Conservation (phyloP, 1,140 invertebrate genomes). For the Reticulitermes speratus region DNA sequence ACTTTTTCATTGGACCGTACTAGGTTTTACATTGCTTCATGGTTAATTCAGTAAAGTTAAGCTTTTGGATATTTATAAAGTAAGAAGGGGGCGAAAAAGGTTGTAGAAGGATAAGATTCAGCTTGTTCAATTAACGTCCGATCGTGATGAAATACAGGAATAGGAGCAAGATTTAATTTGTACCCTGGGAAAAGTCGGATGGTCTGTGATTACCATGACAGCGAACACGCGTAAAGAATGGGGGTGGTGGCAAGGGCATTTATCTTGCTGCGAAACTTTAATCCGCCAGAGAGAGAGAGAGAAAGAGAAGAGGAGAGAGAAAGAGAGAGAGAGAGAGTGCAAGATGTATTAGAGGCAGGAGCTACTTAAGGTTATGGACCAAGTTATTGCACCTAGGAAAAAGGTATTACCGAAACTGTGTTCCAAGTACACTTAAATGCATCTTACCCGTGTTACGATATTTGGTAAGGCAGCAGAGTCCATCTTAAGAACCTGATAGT, state of each 20-base stretch:
- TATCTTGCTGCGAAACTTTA: slow-evolving; percentile 5
- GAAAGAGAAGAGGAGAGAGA: not conserved
- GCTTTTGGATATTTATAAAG: no score
- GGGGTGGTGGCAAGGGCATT: not conserved
- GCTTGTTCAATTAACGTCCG: not conserved
- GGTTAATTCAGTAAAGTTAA: no score
- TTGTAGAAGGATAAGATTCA: not conserved
- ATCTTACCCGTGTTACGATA: no score
- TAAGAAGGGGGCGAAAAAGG: no score
- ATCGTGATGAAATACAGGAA: not conserved
- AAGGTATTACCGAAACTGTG: not conserved
- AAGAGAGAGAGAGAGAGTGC: not conserved
- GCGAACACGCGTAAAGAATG: slow-evolving; percentile 11
- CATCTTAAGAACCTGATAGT: no score
- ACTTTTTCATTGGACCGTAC: no score
- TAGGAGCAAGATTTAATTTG: slow-evolving; percentile 16
- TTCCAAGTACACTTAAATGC: not conserved
- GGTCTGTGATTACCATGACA: slow-evolving; percentile 5
- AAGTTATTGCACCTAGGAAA: not conserved
- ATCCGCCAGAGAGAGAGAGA: slow-evolving; percentile 8
- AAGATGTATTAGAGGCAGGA: not conserved
- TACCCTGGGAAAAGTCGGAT: slow-evolving; percentile 1
- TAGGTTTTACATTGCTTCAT: no score
- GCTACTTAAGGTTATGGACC: slow-evolving; percentile 5
- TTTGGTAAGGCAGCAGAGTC: no score